phyloP scores from a whole-genome alignment of 2,888 invertebrate genomes.

The Chrysomela aeneicollis region DNA sequence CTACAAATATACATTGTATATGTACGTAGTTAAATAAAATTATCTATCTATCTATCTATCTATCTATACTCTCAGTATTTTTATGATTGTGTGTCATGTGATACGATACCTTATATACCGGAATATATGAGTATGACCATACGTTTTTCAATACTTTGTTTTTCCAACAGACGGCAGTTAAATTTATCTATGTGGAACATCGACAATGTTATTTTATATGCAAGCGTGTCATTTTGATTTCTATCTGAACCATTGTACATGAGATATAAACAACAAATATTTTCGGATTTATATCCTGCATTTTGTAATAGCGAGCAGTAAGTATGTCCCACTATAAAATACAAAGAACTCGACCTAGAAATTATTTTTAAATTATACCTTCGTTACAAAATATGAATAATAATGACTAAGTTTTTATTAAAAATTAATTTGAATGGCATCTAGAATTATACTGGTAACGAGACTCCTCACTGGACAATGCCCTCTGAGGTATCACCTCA shows the following conservation, averaged over 20 bases:
- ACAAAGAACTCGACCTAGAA: not conserved
- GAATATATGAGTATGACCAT: too few relatives aligned
- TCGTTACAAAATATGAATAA: too few relatives aligned
- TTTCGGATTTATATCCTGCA: slow-evolving; percentile 5
- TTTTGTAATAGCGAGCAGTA: not conserved
- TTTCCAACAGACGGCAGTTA: not conserved
- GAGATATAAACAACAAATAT: not conserved
- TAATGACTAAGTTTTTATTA: too few relatives aligned
- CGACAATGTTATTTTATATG: not conserved
- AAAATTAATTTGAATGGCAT: too few relatives aligned
- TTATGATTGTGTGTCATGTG: too few relatives aligned
- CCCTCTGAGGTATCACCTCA: too few relatives aligned
- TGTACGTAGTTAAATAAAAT: too few relatives aligned
- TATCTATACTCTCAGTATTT: too few relatives aligned
- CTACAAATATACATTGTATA: too few relatives aligned
- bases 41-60: too few relatives aligned
- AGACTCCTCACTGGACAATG: too few relatives aligned
- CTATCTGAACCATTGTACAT: not conserved
- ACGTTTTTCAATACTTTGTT: not conserved
- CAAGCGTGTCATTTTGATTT: slow-evolving; percentile 3
- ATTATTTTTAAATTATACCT: not conserved
- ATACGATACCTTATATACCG: not conserved
- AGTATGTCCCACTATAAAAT: not conserved
- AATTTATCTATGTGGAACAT: slow-evolving; percentile 1
- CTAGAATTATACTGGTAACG: too few relatives aligned